phyloP scores from a whole-genome alignment of 2,888 invertebrate species.

The Diabrotica balteata region DNA sequence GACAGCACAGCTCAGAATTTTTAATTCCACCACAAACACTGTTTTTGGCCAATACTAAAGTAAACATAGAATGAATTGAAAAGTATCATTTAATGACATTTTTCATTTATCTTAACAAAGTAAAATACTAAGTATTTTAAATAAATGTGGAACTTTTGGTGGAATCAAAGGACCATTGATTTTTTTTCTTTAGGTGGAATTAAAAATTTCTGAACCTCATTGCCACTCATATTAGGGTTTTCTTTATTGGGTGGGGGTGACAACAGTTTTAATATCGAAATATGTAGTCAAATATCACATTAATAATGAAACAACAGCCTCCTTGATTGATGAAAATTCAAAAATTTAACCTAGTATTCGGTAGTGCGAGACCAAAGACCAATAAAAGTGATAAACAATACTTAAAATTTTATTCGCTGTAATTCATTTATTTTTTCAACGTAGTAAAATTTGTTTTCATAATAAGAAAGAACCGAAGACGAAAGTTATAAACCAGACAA shows the following conservation, averaged over 20 bases:
- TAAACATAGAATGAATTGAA: no score
- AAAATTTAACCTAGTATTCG: not conserved
- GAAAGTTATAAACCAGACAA: no score
- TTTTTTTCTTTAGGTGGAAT: no score
- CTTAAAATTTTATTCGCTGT: not conserved
- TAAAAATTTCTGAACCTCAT: not conserved
- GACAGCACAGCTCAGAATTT: not conserved
- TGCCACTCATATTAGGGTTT: slow-evolving; percentile 6
- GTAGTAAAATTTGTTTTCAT: no score
- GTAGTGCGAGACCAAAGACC: slow-evolving; percentile 19
- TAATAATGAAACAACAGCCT: slow-evolving; percentile 60
- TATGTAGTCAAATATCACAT: slow-evolving; percentile 62
- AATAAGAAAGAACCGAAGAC: no score
- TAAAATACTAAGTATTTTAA: not conserved
- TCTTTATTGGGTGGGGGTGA: slow-evolving; percentile 3
- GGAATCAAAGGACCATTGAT: not conserved
- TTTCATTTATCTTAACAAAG: no score
- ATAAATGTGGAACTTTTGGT: not conserved
- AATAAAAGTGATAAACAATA: slow-evolving; percentile 20
- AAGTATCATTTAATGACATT: no score
- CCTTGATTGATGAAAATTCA: slow-evolving; percentile 37
- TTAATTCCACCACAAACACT: not conserved
- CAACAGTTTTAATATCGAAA: slow-evolving; percentile 55
- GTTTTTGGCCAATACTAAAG: no score
- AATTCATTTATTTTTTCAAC: no score